Evolutionary conservation across 2,113 vertebrate species (phyloP).

Genomic region (Engystomops pustulosus): DNA sequence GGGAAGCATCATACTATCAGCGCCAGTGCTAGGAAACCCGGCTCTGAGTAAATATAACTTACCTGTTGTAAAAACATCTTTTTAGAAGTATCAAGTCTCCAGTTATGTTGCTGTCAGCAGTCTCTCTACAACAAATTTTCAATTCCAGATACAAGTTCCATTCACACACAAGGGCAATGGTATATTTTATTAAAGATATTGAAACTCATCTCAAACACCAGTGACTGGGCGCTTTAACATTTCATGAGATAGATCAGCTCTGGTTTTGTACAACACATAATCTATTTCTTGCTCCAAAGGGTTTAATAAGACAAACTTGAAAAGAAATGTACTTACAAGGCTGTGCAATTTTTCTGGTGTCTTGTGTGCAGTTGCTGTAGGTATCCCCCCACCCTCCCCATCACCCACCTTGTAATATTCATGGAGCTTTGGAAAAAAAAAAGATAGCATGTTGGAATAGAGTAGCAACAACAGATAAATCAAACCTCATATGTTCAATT

Average conservation of each 20-base stretch:
- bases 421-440: conserved; percentile 24
- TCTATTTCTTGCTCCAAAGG: conserved; percentile 56
- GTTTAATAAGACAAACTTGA: conserved; percentile 56
- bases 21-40: background rate
- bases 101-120: conserved; percentile 35
- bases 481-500: background rate
- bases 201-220: conserved; percentile 36
- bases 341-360: background rate
- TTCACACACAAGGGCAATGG: conserved; percentile 42
- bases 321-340: conserved; percentile 48
- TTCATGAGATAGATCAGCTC: conserved; percentile 52
- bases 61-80: background rate
- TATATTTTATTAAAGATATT: conserved; percentile 57
- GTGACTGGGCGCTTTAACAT: conserved; percentile 46
- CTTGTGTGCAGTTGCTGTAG: background rate
- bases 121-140: conserved; percentile 37
- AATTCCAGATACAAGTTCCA: conserved; percentile 25
- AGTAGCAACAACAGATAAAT: background rate
- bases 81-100: background rate
- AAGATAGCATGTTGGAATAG: background rate
- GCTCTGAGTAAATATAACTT: background rate
- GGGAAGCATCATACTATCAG: background rate
- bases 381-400: background rate
- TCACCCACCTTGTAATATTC: conserved; percentile 7
- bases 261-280: conserved; percentile 53